Percentiles rank a stretch among this genome's conserved stretches.
These are phyloP conservation scores for Bos indicus DNA, from an alignment of 2,113 vertebrate species.

Conservation along the genomic window DNA sequence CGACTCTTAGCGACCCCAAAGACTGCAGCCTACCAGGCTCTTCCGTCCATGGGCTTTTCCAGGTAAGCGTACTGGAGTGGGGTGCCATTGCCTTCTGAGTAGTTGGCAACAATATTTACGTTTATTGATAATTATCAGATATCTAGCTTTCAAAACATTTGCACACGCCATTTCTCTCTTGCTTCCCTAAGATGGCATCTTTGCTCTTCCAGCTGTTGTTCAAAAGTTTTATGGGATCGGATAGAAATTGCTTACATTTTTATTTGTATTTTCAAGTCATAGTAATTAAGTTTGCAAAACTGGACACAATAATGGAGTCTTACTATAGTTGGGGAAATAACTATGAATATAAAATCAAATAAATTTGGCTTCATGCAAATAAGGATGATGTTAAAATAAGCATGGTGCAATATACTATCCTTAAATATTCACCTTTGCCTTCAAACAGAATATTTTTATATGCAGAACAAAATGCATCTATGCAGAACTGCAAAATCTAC, in stretches of 20 bases:
- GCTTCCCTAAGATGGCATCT: background rate
- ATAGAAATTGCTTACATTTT: background rate
- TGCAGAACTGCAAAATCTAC: background rate
- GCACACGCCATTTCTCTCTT: background rate
- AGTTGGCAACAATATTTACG: background rate
- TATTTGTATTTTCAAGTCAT: background rate
- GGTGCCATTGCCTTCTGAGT: background rate
- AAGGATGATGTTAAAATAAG: background rate
- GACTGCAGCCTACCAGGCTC: no score
- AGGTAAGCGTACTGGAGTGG: no score
- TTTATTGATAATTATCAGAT: background rate
- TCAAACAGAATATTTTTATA: background rate
- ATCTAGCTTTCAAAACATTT: background rate
- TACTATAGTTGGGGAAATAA: background rate
- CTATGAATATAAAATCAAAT: background rate
- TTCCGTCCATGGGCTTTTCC: no score
- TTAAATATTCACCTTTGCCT: background rate
- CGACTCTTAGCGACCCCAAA: no score
- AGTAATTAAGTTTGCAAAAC: background rate
- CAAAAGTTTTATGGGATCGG: background rate
- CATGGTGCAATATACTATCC: background rate
- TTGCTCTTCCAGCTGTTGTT: background rate
- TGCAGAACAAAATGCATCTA: background rate
- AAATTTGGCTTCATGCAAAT: background rate
- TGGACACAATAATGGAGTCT: background rate